phyloP scores from a whole-genome alignment of 2,888 invertebrate species.

The Abscondita cerata region DNA sequence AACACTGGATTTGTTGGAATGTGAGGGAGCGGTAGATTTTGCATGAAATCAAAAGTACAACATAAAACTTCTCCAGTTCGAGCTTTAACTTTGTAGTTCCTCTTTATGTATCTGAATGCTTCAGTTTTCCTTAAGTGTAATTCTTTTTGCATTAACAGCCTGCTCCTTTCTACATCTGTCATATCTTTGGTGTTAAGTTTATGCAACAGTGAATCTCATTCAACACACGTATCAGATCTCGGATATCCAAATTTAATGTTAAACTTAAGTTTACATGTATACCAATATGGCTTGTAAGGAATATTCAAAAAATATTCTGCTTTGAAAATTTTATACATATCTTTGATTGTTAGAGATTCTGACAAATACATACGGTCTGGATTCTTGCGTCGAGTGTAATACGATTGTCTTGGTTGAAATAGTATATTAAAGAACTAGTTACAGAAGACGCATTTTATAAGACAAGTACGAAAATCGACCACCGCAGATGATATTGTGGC shows the following conservation, averaged over 20 bases:
- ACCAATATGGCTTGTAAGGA: not conserved
- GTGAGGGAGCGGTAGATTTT: too few relatives aligned
- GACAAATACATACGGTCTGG: not conserved
- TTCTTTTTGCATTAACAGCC: not conserved
- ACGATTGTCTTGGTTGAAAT: not conserved
- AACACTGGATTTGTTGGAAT: not conserved
- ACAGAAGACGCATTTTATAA: too few relatives aligned
- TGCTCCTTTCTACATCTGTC: not conserved
- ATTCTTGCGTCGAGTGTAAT: not conserved
- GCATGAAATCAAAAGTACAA: too few relatives aligned
- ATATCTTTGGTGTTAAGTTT: not conserved
- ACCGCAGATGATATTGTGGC: too few relatives aligned
- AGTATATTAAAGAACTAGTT: too few relatives aligned
- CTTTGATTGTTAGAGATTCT: not conserved
- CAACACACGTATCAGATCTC: not conserved
- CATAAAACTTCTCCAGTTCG: not conserved
- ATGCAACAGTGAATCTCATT: not conserved
- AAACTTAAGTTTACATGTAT: not conserved
- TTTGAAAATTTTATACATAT: not conserved
- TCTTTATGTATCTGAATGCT: not conserved
- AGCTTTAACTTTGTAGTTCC: not conserved
- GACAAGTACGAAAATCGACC: too few relatives aligned
- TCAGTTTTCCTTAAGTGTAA: not conserved
- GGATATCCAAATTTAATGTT: not conserved
- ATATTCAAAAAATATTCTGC: not conserved